Evolutionary conservation across 2,888 invertebrate species (phyloP).

Genomic region (Apomyelois bistriatella): DNA sequence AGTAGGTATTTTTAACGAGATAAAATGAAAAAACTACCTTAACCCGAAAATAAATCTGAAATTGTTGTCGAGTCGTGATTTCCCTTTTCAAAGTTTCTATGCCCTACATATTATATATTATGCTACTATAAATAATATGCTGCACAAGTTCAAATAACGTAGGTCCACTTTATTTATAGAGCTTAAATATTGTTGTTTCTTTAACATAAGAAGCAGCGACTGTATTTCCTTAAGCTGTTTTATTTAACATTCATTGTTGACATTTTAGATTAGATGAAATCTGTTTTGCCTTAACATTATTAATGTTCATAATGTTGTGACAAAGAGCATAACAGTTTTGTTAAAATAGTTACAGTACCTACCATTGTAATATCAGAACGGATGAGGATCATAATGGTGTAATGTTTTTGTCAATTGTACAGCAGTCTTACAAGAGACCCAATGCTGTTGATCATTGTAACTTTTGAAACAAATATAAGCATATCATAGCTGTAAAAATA

Average conservation of each 20-base stretch:
- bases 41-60: too few relatives aligned
- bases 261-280: constrained; percentile 75
- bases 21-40: too few relatives aligned
- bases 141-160: constrained; percentile 78
- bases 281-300: constrained; percentile 78
- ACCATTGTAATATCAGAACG: constrained; percentile 44
- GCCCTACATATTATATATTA: constrained; percentile 42
- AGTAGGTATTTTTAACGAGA: too few relatives aligned
- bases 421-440: constrained; percentile 62
- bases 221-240: constrained; percentile 69
- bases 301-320: constrained; percentile 70
- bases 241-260: constrained; percentile 78
- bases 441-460: constrained; percentile 81
- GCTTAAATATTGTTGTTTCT: constrained; percentile 57
- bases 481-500: constrained; percentile 95
- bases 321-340: constrained; percentile 71
- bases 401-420: constrained; percentile 74
- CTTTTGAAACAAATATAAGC: constrained; percentile 89
- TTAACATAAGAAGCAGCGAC: constrained; percentile 44
- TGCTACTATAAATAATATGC: constrained; percentile 60
- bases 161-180: constrained; percentile 76
- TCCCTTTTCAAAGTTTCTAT: background rate
- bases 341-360: constrained; percentile 61
- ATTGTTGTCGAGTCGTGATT: too few relatives aligned
- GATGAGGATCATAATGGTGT: constrained; percentile 61